Percentiles rank a stretch among this genome's conserved stretches.
Conservation (phyloP, 2,888 invertebrate genomes). For the Amblyjoppa fuscipennis region DNA sequence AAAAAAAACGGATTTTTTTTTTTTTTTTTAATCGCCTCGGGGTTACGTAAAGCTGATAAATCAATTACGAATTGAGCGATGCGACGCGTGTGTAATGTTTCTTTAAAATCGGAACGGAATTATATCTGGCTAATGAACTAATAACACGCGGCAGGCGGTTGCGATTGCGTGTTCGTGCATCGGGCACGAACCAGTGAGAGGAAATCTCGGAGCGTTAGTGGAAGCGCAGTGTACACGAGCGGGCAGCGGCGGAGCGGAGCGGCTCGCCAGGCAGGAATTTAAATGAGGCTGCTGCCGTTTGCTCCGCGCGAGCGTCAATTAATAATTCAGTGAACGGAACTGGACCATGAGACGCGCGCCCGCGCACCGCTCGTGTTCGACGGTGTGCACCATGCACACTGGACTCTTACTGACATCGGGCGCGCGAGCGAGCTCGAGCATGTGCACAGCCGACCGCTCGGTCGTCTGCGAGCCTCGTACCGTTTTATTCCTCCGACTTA, state of each 20-base stretch:
- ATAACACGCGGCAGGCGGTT: neutral
- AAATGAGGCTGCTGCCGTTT: slow-evolving; percentile 64
- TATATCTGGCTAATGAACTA: slow-evolving; percentile 7
- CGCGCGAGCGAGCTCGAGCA: slow-evolving; percentile 39
- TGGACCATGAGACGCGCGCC: slow-evolving; percentile 66
- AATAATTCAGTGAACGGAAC: slow-evolving; percentile 73
- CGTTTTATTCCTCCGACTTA: slow-evolving; percentile 33
- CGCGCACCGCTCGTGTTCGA: slow-evolving; percentile 30
- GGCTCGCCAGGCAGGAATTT: slow-evolving; percentile 64
- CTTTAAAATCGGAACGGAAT: neutral
- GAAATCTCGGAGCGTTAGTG: slow-evolving; percentile 51
- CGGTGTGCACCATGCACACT: slow-evolving; percentile 17
- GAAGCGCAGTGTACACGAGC: slow-evolving; percentile 31
- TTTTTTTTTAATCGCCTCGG: too few species aligned
- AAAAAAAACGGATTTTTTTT: too few species aligned
- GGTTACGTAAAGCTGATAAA: too few species aligned
- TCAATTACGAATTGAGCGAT: neutral
- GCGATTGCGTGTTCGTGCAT: slow-evolving; percentile 26
- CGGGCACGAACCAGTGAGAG: slow-evolving; percentile 55
- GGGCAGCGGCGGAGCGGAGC: slow-evolving; percentile 21
- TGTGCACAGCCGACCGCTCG: slow-evolving; percentile 11
- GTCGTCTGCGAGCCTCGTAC: slow-evolving; percentile 45
- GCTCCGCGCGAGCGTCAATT: slow-evolving; percentile 62
- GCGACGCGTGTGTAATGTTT: neutral
- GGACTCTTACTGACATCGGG: slow-evolving; percentile 53